phyloP scores from a whole-genome alignment of 2,113 vertebrate species.

The Pipa parva region DNA sequence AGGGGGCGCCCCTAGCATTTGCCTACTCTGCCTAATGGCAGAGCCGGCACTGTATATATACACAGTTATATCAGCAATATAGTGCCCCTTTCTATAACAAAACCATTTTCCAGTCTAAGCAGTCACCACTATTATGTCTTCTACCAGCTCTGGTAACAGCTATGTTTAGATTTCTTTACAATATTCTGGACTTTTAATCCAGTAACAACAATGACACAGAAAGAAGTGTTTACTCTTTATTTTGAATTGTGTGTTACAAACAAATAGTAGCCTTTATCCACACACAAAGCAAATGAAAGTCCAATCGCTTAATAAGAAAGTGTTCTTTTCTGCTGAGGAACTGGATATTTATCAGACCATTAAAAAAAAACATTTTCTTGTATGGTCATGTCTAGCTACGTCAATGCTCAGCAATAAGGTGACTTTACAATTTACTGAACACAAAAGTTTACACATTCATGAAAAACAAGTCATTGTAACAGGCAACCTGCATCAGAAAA shows the following conservation, averaged over 20 bases:
- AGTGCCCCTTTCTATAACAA: no score
- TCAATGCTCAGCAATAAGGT: neutral
- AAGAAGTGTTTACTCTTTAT: conserved; percentile 11
- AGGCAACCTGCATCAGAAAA: no score
- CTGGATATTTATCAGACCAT: no score
- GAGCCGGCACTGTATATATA: no score
- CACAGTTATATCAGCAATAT: no score
- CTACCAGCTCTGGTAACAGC: neutral
- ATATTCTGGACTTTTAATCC: conserved; percentile 3
- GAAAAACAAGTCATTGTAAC: conserved; percentile 2
- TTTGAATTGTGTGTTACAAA: conserved; percentile 10
- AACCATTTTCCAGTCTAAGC: no score
- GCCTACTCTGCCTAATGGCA: no score
- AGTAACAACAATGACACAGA: neutral
- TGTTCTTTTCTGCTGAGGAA: no score
- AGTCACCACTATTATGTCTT: no score
- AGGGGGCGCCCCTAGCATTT: no score
- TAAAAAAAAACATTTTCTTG: conserved; percentile 6
- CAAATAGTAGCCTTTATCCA: neutral
- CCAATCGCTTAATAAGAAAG: no score
- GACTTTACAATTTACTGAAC: neutral
- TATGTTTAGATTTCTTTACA: conserved; percentile 15
- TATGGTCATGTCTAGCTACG: conserved; percentile 25
- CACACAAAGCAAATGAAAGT: no score
- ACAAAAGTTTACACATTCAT: conserved; percentile 7